Conservation (phyloP, 2,888 invertebrate genomes). For the Pristionchus mayeri region DNA sequence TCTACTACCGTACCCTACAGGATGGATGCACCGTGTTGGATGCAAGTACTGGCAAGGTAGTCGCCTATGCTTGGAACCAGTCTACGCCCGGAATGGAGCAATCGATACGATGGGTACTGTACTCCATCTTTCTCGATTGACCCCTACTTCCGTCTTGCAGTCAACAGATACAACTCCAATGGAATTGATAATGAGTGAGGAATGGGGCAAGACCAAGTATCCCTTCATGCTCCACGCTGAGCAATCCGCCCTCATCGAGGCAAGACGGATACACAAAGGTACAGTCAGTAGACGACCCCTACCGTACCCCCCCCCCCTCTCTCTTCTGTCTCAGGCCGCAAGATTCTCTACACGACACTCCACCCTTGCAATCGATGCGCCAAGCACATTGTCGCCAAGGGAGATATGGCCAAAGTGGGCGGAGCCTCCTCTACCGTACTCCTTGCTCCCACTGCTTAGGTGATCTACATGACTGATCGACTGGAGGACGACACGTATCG, state of each 20-base stretch:
- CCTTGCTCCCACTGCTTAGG: slow-evolving; percentile 1
- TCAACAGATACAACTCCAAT: background rate
- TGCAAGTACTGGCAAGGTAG: background rate
- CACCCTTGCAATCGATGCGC: slow-evolving; percentile 17
- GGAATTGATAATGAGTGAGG: slow-evolving; percentile 1
- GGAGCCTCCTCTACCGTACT: slow-evolving; percentile 34
- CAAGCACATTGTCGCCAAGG: slow-evolving; percentile 19
- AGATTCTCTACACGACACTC: slow-evolving; percentile 27
- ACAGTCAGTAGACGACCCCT: background rate
- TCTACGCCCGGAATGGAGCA: slow-evolving; percentile 16
- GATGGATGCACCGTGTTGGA: slow-evolving; percentile 1
- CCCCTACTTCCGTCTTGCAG: background rate
- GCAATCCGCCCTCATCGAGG: background rate
- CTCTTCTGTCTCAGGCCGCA: background rate
- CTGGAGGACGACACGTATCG: background rate
- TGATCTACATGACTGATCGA: slow-evolving; percentile 16
- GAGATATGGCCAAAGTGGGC: background rate
- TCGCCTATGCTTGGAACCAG: background rate
- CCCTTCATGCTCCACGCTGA: slow-evolving; percentile 26
- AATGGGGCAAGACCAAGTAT: slow-evolving; percentile 30
- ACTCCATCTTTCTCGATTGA: background rate
- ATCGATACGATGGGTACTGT: slow-evolving; percentile 19
- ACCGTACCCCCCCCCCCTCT: background rate
- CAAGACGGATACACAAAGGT: background rate
- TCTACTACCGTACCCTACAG: slow-evolving; percentile 10